phyloP scores from a whole-genome alignment of 2,888 invertebrate genomes.

The Xestia ashworthii region DNA sequence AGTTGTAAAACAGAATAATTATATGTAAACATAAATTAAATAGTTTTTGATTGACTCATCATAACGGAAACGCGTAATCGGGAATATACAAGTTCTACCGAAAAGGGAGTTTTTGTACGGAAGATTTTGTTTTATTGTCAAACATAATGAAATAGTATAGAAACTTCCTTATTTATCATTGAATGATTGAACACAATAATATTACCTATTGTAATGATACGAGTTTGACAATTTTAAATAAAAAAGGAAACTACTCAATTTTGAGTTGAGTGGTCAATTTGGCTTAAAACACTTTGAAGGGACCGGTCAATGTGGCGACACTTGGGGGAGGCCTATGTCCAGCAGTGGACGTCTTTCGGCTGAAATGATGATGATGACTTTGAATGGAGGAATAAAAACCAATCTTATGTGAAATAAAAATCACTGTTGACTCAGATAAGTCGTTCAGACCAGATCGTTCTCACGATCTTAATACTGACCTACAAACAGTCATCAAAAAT shows the following conservation, averaged over 20 bases:
- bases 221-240: background rate
- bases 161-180: background rate
- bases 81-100: slow-evolving; percentile 6
- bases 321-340: no score
- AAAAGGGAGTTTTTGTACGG: slow-evolving; percentile 29
- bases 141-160: background rate
- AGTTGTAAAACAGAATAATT: background rate
- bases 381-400: background rate
- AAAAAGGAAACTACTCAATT: background rate
- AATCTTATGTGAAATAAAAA: slow-evolving; percentile 12
- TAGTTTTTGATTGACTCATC: slow-evolving; percentile 25
- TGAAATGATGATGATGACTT: no score
- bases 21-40: background rate
- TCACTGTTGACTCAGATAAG: background rate
- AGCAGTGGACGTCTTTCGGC: no score
- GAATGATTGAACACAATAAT: background rate
- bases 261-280: slow-evolving; percentile 10
- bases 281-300: background rate
- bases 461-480: slow-evolving; percentile 49
- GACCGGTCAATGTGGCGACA: no score
- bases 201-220: background rate
- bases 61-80: slow-evolving; percentile 40
- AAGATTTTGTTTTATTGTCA: background rate
- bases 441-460: slow-evolving; percentile 31
- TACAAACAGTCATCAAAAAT: slow-evolving; percentile 36